Evolutionary conservation across 2,113 vertebrate species (phyloP).

Genomic region (Ploceus nigricollis): DNA sequence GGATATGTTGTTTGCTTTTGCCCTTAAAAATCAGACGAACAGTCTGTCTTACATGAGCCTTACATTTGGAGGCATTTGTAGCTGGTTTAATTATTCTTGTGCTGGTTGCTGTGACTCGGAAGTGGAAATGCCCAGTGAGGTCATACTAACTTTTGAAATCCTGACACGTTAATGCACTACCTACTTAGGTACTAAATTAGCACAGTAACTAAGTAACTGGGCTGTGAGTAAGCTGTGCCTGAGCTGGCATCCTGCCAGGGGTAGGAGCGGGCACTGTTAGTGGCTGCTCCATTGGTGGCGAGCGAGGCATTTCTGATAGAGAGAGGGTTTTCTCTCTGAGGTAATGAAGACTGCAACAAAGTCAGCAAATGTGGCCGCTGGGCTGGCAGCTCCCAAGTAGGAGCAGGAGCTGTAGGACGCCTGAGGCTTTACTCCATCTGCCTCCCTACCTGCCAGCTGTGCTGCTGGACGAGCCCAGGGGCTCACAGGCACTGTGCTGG

Average conservation of each 20-base stretch:
- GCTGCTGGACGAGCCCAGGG: rapidly evolving
- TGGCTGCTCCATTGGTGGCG: not conserved
- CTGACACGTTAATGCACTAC: not conserved
- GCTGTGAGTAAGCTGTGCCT: not conserved
- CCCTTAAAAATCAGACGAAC: not conserved
- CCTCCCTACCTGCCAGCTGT: rapidly evolving
- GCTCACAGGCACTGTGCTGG: rapidly evolving
- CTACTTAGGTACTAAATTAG: constrained; percentile 1
- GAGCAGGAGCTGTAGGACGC: not conserved
- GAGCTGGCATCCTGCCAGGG: not conserved
- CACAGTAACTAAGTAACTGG: not conserved
- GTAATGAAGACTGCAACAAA: not conserved
- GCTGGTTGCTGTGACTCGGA: not conserved
- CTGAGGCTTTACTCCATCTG: not conserved
- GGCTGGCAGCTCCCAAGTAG: not conserved
- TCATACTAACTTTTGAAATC: not conserved
- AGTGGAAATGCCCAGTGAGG: not conserved
- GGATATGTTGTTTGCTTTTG: not conserved
- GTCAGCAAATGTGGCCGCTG: not conserved
- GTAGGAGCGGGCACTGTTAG: not conserved
- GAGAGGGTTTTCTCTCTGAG: not conserved
- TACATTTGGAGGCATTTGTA: not conserved
- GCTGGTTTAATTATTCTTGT: not conserved
- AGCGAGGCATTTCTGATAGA: not conserved
- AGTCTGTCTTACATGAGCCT: not conserved